Evolutionary conservation across 2,113 vertebrate species (phyloP), one percentile per base, ranked within the genome.

Genomic region (Bostrychus sinensis): DNA sequence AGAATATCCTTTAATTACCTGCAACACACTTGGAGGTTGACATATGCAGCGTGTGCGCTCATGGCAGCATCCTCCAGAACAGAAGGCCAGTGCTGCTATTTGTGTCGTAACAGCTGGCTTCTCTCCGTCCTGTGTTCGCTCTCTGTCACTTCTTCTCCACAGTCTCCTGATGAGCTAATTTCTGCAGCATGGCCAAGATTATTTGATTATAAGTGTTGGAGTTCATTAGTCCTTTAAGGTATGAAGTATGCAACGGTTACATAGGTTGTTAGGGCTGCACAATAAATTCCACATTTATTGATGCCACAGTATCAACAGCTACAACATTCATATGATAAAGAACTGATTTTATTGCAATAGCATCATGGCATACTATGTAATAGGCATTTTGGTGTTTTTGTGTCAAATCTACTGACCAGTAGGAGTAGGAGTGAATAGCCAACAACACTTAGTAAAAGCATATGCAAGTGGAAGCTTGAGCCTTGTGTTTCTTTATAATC

Each of bases 71-170:
- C 57, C 65, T 56, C 58, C 68, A 26, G 53, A 75, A 56, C 64
- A 71, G 63, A 62, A 39, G 71, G 68, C 74, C 70, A 69, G 60
- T 45, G 57, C 65, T 61, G 69, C 77, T 79, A 72, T 81, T 82
- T 70, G 62, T 71, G 70, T 81, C 23, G 56, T 67, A 85, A 80
- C 80, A 77, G 66, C 75, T 82, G 80, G 34, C 71, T 43, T 62
- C 2, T 1, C 72, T 74, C 22, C 46, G 60, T 81, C 67, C 66
- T 38, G 17, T 26, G 62, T 67, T 30, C 36, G 62, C 30, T 70
- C 60, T 51, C 50, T 25, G 41, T 56, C 19, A 13, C 16, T 60
- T 75, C 43, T 42, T 42, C 17, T 56, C 8, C 55, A 19, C 28
- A 36, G 30, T 7, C 28, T 46, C 26, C 58, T 37, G 30, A 10